Conservation (phyloP, 23 tunicate species). For the Aplidium turbinatum region DNA sequence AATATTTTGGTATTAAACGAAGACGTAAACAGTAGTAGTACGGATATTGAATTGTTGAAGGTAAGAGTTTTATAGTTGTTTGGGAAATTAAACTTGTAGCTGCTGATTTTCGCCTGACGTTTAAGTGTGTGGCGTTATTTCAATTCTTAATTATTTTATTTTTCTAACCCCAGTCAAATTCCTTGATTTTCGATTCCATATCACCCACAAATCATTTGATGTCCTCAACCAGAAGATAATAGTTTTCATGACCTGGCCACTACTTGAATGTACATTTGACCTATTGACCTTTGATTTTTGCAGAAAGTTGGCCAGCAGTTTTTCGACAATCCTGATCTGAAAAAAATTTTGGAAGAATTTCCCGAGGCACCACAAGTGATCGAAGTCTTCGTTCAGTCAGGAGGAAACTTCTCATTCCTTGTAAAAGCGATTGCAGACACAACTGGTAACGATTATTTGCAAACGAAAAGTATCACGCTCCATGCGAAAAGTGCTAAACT, state of each 20-base stretch:
- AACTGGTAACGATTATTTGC: constrained; percentile 43
- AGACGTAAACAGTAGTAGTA: neutral
- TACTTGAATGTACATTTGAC: neutral
- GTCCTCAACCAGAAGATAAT: no score
- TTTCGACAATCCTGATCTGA: constrained; percentile 17
- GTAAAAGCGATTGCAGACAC: constrained; percentile 63
- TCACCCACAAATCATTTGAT: no score
- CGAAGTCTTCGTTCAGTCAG: constrained; percentile 65
- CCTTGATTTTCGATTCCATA: no score
- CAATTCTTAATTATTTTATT: no score
- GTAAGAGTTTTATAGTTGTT: no score
- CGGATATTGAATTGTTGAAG: neutral
- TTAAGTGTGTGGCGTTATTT: no score
- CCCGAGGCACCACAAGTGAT: constrained; percentile 66
- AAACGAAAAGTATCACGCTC: no score
- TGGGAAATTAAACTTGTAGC: no score
- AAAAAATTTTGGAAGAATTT: constrained; percentile 55
- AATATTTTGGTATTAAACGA: neutral
- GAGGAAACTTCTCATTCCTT: constrained; percentile 63
- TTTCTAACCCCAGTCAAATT: no score
- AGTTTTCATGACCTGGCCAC: neutral
- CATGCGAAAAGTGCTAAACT: no score
- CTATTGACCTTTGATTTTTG: neutral
- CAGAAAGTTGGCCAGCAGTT: constrained; percentile 68
- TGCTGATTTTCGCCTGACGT: no score